A percentile compares a stretch with the other conserved stretches of the same genome.
Conservation (phyloP, 2,797 vertebrate genomes). For the Enteromius paludinosus region DNA sequence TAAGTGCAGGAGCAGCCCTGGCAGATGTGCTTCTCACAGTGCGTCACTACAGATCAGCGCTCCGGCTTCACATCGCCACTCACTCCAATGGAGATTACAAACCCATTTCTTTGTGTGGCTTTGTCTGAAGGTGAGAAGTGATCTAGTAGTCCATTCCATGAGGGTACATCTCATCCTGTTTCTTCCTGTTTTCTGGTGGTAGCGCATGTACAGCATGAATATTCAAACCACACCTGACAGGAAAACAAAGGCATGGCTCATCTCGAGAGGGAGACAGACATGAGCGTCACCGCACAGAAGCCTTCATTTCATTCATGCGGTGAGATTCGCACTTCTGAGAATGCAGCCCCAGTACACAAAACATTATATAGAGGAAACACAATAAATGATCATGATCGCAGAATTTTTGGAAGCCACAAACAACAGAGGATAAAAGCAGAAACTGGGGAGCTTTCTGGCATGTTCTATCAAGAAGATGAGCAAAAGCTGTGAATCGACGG, state of each 20-base stretch:
- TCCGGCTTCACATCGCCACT: neutral
- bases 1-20: conserved; percentile 11
- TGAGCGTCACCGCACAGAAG: conserved; percentile 32
- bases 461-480: neutral
- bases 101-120: neutral
- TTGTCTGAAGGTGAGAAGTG: conserved; percentile 11
- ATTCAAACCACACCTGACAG: conserved; percentile 34
- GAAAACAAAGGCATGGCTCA: conserved; percentile 33
- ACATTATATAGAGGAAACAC: conserved; percentile 7
- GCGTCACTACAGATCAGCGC: conserved; percentile 10
- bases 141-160: neutral
- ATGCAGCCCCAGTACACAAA: conserved; percentile 4
- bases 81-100: conserved; percentile 12
- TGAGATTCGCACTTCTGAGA: conserved; percentile 34
- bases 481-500: neutral
- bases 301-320: conserved; percentile 6
- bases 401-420: conserved; percentile 66
- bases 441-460: conserved; percentile 33
- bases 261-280: conserved; percentile 40
- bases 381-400: conserved; percentile 45
- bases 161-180: neutral
- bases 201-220: conserved; percentile 6
- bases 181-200: conserved; percentile 2
- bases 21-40: conserved; percentile 27
- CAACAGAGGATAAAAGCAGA: conserved; percentile 26